phyloP scores from a whole-genome alignment of 2,113 vertebrate species.

The Clarias batrachus region DNA sequence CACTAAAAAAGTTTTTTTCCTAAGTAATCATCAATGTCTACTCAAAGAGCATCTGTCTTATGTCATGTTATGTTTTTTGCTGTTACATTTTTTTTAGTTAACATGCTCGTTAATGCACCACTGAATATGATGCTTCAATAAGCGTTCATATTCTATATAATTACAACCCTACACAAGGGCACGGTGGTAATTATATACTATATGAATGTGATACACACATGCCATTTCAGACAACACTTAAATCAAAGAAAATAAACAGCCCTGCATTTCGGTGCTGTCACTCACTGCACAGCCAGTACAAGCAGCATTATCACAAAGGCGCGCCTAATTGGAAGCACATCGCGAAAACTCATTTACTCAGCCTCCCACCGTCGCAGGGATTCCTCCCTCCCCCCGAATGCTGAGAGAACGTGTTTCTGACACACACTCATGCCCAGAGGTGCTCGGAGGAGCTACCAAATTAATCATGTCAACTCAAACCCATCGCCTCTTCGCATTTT shows the following conservation, averaged over 20 bases:
- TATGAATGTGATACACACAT: neutral
- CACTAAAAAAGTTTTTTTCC: neutral
- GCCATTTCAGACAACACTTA: neutral
- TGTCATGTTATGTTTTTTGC: neutral
- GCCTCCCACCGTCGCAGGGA: constrained; percentile 8
- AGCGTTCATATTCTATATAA: neutral
- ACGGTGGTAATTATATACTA: too few relatives aligned
- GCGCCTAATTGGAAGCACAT: constrained; percentile 37
- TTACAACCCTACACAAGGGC: neutral
- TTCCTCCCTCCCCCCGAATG: constrained; percentile 15
- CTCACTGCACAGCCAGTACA: neutral
- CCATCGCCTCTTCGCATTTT: constrained; percentile 35
- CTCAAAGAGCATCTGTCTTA: neutral
- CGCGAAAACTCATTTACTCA: constrained; percentile 35
- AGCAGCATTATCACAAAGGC: constrained; percentile 17
- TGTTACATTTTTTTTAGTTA: neutral
- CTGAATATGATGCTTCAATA: neutral
- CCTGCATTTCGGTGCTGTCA: neutral
- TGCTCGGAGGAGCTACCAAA: constrained; percentile 33
- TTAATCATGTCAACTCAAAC: constrained; percentile 50
- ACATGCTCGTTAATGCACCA: neutral
- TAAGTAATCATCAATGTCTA: neutral
- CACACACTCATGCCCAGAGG: constrained; percentile 24
- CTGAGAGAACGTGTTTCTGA: constrained; percentile 34
- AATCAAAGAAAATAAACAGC: neutral